Evolutionary conservation across 2,888 invertebrate species (phyloP).

Genomic region (Drosophila recens): DNA sequence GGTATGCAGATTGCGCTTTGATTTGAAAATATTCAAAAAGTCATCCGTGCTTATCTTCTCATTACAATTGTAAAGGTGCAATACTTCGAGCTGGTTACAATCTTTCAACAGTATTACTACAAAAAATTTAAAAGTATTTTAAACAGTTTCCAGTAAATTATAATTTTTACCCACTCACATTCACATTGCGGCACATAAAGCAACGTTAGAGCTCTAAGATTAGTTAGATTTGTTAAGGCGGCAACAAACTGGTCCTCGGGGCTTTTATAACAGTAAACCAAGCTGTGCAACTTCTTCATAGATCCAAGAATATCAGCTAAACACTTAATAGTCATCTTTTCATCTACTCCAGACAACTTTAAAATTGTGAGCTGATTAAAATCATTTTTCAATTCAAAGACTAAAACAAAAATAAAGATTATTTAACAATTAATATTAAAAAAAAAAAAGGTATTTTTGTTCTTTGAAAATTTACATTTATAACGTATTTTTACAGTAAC

Average conservation of each 20-base stretch:
- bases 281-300: slow-evolving; percentile 16
- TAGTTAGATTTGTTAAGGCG: slow-evolving; percentile 1
- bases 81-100: slow-evolving; percentile 19
- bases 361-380: slow-evolving; percentile 20
- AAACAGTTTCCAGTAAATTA: background rate
- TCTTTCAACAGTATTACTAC: slow-evolving; percentile 21
- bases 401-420: slow-evolving; percentile 7
- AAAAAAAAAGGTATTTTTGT: too few species aligned
- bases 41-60: background rate
- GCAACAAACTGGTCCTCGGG: slow-evolving; percentile 4
- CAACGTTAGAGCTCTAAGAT: slow-evolving; percentile 22
- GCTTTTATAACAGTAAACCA: slow-evolving; percentile 6
- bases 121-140: background rate
- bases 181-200: slow-evolving; percentile 12
- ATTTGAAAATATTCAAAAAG: slow-evolving; percentile 32
- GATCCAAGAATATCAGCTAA: slow-evolving; percentile 8
- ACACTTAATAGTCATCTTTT: slow-evolving; percentile 8
- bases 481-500: background rate
- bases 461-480: too few species aligned
- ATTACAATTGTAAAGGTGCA: slow-evolving; percentile 14
- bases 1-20: slow-evolving; percentile 6
- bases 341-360: slow-evolving; percentile 20
- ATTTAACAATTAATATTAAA: background rate
- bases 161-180: slow-evolving; percentile 11
- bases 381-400: slow-evolving; percentile 4